These are phyloP conservation scores for Rissa tridactyla DNA, from an alignment of 2,113 vertebrate genomes.

Conservation along the genomic window DNA sequence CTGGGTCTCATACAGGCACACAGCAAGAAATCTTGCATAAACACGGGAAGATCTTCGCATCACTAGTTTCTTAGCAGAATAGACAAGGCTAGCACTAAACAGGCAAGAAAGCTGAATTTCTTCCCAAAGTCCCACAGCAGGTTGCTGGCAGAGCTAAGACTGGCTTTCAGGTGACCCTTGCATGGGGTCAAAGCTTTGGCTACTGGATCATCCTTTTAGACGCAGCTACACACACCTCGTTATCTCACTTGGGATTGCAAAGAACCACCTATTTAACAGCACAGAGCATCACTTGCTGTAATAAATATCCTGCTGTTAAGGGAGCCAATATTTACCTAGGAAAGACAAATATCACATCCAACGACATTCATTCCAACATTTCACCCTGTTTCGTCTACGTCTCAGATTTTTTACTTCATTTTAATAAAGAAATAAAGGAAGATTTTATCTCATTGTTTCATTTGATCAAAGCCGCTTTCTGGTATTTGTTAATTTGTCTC, in stretches of 20 bases:
- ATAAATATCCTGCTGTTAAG: background rate
- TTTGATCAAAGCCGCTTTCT: background rate
- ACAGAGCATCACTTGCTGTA: background rate
- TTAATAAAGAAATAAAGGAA: background rate
- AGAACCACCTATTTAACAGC: background rate
- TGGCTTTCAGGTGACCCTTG: background rate
- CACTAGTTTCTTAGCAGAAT: background rate
- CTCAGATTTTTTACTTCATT: background rate
- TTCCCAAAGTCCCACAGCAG: background rate
- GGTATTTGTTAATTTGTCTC: background rate
- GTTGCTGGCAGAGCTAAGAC: background rate
- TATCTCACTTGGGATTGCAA: background rate
- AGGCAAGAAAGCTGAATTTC: background rate
- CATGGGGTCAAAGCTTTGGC: background rate
- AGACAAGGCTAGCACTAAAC: background rate
- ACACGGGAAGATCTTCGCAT: fast-evolving
- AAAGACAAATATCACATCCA: background rate
- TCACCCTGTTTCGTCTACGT: background rate
- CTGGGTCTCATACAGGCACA: background rate
- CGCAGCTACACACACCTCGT: fast-evolving
- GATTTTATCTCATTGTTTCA: background rate
- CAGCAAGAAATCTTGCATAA: background rate
- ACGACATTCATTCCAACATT: background rate
- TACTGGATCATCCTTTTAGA: background rate
- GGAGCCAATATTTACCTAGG: background rate